Conservation (phyloP, 2,888 invertebrate genomes). For the Microctonus hyperodae region DNA sequence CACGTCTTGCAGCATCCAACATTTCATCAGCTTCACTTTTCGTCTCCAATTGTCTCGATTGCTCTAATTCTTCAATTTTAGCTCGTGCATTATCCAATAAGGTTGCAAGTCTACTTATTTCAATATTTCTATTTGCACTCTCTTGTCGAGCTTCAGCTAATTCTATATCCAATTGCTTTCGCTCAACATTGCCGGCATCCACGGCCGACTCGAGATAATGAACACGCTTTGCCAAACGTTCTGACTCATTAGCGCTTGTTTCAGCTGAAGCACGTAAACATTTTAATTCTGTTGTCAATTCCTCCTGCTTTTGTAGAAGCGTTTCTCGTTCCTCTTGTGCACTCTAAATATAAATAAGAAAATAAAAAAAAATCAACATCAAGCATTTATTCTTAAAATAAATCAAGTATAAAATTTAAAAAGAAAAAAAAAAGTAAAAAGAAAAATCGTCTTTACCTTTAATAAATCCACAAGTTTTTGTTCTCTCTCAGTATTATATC, state of each 20-base stretch:
- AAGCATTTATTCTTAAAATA: too few species aligned
- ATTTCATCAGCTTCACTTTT: conserved; percentile 77
- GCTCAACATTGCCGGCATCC: conserved; percentile 78
- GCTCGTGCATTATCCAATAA: conserved; percentile 84
- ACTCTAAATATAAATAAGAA: conserved; percentile 61
- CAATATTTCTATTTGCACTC: conserved; percentile 78
- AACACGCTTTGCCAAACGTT: conserved; percentile 74
- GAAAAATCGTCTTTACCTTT: conserved; percentile 66
- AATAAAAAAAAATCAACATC: neutral
- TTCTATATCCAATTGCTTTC: conserved; percentile 77
- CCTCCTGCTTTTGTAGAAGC: conserved; percentile 78
- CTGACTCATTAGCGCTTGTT: conserved; percentile 70
- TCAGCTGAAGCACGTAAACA: conserved; percentile 71
- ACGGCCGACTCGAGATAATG: conserved; percentile 75
- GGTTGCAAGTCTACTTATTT: conserved; percentile 78
- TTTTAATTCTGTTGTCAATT: conserved; percentile 75
- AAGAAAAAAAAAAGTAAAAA: neutral
- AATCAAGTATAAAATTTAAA: too few species aligned
- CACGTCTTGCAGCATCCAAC: conserved; percentile 72
- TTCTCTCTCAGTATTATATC: conserved; percentile 76
- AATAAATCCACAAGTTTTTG: conserved; percentile 84
- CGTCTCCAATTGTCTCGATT: conserved; percentile 72
- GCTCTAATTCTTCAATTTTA: conserved; percentile 78
- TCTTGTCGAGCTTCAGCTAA: conserved; percentile 76
- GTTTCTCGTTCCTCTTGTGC: conserved; percentile 83